These are phyloP conservation scores for Drosophila tani DNA, from an alignment of 1,140 invertebrate genomes.

Conservation along the genomic window DNA sequence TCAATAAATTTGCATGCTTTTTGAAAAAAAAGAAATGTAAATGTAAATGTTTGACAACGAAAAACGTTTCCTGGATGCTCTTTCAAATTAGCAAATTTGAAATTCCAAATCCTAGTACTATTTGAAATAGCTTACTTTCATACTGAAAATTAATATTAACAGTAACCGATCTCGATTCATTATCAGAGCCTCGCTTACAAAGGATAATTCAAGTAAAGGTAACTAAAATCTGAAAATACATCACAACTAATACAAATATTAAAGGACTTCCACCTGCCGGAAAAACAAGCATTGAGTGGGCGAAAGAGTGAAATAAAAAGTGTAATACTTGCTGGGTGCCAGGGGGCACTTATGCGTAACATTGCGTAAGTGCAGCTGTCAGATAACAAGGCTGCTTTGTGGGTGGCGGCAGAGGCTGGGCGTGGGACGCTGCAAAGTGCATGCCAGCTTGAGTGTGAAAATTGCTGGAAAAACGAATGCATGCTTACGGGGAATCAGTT, in stretches of 20 bases:
- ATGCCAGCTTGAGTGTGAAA: conserved; percentile 79
- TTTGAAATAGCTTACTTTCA: too few species aligned
- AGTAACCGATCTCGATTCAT: neutral
- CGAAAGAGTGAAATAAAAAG: conserved; percentile 17
- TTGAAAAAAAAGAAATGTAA: conserved; percentile 9
- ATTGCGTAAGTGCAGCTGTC: conserved; percentile 77
- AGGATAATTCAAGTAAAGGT: neutral
- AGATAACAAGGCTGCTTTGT: conserved; percentile 19
- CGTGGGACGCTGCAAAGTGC: conserved; percentile 44
- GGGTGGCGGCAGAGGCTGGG: neutral
- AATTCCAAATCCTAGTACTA: too few species aligned
- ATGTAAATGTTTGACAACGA: conserved; percentile 5
- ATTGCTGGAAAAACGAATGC: conserved; percentile 70
- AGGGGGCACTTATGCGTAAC: conserved; percentile 63
- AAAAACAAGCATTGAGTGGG: conserved; percentile 29
- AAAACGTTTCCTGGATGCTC: neutral
- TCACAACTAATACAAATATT: conserved; percentile 7
- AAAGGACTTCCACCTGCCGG: conserved; percentile 17
- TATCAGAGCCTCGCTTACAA: neutral
- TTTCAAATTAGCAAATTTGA: neutral
- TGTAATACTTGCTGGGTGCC: conserved; percentile 39
- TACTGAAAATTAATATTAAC: too few species aligned
- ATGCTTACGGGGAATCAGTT: conserved; percentile 23
- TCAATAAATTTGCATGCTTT: conserved; percentile 9
- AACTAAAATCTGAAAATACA: neutral